Evolutionary conservation across 2,797 vertebrate species (phyloP), one percentile per base, ranked within the genome.

Genomic region (Thaleichthys pacificus): DNA sequence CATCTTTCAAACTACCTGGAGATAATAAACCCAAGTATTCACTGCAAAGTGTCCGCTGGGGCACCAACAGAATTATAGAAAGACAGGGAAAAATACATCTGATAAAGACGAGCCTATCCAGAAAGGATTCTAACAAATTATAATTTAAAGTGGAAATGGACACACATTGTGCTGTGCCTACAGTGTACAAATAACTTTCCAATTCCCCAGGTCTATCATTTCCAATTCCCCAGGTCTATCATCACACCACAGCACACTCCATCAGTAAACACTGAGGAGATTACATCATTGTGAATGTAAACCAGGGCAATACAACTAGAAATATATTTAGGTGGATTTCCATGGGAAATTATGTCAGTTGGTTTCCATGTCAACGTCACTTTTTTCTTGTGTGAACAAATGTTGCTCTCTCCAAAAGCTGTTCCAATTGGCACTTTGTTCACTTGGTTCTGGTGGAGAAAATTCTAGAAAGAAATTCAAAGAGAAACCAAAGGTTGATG

Each of bases 271-370:
- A 69, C n/a, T 22, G 38, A 30, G n/a, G 7, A 57, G 30, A 12
- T 73, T 68, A 9, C 57, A 60, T 73, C 49, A 73, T 21, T 6
- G 14, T 49, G 38, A 49, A 68, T 61, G 65, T 61, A 73, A 68
- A 68, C 58, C 57, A 61, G 71, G 57, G 19, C 15, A 22, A 54
- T 21, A 8, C 8, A 51, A 58, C 22, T 7, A 66, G 21, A 54
- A 35, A 51, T 66, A 47, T 14, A 66, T 51, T 66, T 22, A 21
- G 42, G 21, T 47, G 24, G 21, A 51, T 38, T 35, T 68, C 28
- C 9, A 32, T 17, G 22, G 42, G 68, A 35, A 71, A 66, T 72
- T 68, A 66, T 78, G 81, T 75, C 78, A 80, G 57, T 78, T 28
- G 26, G 60, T 72, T 77, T 72, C 51, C 22, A 63, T 79, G 72